Evolutionary conservation across 2,888 invertebrate genomes (phyloP).

Genomic region (Hirudinaria manillensis): DNA sequence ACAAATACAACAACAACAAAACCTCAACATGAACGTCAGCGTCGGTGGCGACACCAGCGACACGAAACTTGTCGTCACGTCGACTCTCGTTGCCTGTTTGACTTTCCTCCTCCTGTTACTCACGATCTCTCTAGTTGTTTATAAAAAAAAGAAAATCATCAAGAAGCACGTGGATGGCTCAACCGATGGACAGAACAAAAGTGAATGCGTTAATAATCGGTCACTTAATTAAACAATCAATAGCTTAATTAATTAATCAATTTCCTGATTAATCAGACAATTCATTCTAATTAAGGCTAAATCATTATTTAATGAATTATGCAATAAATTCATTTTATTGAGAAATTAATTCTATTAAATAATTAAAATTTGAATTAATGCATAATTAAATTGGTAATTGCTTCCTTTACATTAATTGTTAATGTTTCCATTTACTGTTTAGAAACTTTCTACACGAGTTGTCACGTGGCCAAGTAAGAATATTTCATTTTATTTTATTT

Average conservation of each 20-base stretch:
- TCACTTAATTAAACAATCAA: too few species aligned
- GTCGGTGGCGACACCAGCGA: neutral
- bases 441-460: constrained; percentile 1
- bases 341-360: too few species aligned
- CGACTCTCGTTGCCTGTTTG: neutral
- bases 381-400: too few species aligned
- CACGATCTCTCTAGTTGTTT: neutral
- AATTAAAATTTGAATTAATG: too few species aligned
- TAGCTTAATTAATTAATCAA: too few species aligned
- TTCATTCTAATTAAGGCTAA: too few species aligned
- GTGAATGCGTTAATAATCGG: neutral
- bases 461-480: neutral
- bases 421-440: neutral
- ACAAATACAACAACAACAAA: too few species aligned
- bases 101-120: neutral
- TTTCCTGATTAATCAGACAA: too few species aligned
- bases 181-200: neutral
- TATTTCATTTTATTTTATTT: neutral
- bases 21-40: neutral
- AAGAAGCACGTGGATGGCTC: neutral
- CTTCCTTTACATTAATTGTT: too few species aligned
- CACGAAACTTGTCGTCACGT: neutral
- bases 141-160: neutral
- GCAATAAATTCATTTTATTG: too few species aligned
- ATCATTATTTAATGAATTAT: too few species aligned